Percentiles rank a stretch among this genome's conserved stretches.
Evolutionary conservation across 2,113 vertebrate genomes (phyloP).

Genomic region (Epinephelus fuscoguttatus): DNA sequence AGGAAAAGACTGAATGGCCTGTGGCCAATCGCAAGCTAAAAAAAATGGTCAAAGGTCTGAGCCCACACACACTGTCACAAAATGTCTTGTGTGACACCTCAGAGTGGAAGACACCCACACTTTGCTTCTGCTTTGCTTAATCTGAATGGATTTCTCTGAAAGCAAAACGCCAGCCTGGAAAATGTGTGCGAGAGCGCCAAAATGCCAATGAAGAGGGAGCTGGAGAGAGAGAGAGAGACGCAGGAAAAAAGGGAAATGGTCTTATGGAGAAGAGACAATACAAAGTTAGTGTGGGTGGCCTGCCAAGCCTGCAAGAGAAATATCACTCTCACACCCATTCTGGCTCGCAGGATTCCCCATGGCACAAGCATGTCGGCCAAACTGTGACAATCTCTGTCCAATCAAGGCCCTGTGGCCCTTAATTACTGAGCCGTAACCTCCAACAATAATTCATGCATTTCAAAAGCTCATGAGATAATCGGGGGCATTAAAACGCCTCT

Average conservation of each 20-base stretch:
- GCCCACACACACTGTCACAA: constrained; percentile 71
- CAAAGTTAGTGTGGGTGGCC: constrained; percentile 71
- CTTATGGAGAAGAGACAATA: constrained; percentile 60
- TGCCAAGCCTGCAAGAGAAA: constrained; percentile 65
- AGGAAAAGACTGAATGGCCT: constrained; percentile 49
- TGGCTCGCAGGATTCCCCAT: constrained; percentile 62
- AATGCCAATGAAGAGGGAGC: constrained; percentile 61
- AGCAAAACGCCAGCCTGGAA: constrained; percentile 57
- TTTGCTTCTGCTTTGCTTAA: constrained; percentile 71
- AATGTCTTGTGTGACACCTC: constrained; percentile 66
- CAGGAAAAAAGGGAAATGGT: constrained; percentile 44
- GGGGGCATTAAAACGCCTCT: constrained; percentile 69
- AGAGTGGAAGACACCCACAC: constrained; percentile 68
- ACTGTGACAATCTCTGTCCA: constrained; percentile 75
- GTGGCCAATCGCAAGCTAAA: constrained; percentile 44
- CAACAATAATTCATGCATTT: constrained; percentile 80
- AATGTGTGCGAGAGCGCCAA: constrained; percentile 69
- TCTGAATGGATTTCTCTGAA: constrained; percentile 78
- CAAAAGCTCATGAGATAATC: constrained; percentile 77
- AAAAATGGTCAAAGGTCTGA: constrained; percentile 66
- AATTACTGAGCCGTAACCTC: constrained; percentile 80
- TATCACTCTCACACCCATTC: constrained; percentile 61
- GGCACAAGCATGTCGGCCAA: constrained; percentile 57
- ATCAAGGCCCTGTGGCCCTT: constrained; percentile 73
- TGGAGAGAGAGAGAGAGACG: background rate